Evolutionary conservation across 2,888 invertebrate species (phyloP).

Genomic region (Morpho achilles): DNA sequence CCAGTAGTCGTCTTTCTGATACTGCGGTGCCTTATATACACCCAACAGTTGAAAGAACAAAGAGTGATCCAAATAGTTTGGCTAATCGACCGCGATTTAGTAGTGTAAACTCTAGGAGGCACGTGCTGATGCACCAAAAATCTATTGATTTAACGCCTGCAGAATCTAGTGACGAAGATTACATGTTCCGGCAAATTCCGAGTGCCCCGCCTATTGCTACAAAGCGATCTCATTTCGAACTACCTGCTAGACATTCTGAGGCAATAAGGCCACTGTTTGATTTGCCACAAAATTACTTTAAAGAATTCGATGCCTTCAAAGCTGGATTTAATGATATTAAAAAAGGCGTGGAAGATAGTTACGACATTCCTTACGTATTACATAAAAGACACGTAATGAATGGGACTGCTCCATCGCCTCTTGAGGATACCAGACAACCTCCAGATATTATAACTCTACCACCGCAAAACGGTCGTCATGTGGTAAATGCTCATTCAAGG

Average conservation of each 20-base stretch:
- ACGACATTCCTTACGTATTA: conserved; percentile 90
- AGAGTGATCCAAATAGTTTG: conserved; percentile 90
- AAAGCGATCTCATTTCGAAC: conserved; percentile 84
- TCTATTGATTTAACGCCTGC: conserved; percentile 91
- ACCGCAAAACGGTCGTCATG: conserved; percentile 67
- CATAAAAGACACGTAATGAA: conserved; percentile 93
- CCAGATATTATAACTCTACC: conserved; percentile 71
- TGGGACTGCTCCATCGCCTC: conserved; percentile 84
- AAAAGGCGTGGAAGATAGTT: conserved; percentile 74
- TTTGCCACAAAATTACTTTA: conserved; percentile 85
- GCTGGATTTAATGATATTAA: conserved; percentile 73
- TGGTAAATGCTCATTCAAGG: conserved; percentile 66
- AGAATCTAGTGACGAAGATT: conserved; percentile 91
- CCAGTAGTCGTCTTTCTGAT: conserved; percentile 73
- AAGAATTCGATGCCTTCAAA: conserved; percentile 81
- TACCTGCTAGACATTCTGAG: conserved; percentile 78
- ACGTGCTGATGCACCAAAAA: conserved; percentile 91
- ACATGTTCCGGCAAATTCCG: conserved; percentile 86
- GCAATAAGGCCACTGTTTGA: conserved; percentile 83
- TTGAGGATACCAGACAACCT: conserved; percentile 63
- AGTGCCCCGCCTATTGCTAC: conserved; percentile 86
- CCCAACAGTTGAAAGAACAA: conserved; percentile 89
- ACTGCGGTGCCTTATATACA: conserved; percentile 80
- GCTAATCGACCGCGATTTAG: conserved; percentile 86
- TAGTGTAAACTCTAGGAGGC: conserved; percentile 86